These are phyloP conservation scores for Otolemur crassicaudatus DNA, from an alignment of 2,797 vertebrate species.

Conservation along the genomic window DNA sequence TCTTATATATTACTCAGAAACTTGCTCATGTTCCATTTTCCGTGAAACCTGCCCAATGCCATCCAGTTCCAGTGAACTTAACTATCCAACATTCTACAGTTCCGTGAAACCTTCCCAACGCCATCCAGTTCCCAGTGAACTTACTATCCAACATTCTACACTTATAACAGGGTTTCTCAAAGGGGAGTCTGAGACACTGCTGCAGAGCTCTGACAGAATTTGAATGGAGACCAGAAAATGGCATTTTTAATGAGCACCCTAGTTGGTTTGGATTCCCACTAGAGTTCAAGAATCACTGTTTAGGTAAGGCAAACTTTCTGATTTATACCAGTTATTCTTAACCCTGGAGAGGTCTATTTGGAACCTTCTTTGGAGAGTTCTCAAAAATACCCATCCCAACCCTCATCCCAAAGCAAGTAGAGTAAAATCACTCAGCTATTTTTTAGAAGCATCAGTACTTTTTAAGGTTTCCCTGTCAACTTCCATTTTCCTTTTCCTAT, in stretches of 20 bases:
- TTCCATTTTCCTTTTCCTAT: background rate
- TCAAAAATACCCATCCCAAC: background rate
- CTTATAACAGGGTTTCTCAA: background rate
- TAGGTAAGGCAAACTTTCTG: background rate
- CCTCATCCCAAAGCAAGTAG: background rate
- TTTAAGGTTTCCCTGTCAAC: background rate
- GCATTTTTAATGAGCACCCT: background rate
- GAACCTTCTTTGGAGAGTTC: background rate
- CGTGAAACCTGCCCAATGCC: background rate
- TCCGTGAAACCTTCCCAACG: background rate
- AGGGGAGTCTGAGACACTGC: background rate
- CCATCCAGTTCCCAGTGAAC: background rate
- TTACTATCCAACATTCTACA: background rate
- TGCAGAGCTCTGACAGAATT: background rate
- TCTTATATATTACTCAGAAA: background rate
- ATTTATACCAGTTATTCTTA: background rate
- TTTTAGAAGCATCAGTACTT: background rate
- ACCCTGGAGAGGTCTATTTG: background rate
- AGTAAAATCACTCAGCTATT: background rate
- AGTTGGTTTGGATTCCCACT: background rate
- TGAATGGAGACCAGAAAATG: background rate
- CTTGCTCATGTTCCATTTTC: background rate
- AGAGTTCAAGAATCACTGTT: background rate
- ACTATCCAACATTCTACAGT: background rate
- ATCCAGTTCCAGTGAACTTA: background rate